These are phyloP conservation scores for Oncopodura yosiiana DNA, from an alignment of 1,140 invertebrate species.

Conservation along the genomic window DNA sequence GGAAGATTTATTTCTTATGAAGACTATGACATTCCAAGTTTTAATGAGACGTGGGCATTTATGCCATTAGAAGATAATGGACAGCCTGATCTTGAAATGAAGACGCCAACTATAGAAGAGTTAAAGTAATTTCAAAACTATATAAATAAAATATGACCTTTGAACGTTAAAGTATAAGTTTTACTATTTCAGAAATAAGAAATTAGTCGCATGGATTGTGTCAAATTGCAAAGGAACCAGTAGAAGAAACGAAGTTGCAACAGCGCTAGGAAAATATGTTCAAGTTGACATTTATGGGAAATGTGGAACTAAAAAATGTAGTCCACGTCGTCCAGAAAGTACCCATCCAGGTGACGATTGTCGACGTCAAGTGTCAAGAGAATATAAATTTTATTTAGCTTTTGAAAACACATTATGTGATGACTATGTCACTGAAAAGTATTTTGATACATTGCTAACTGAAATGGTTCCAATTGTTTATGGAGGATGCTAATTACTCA, in stretches of 20 bases:
- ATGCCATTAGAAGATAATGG: too few relatives aligned
- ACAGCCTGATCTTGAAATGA: slow-evolving; percentile 1
- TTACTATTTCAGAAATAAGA: slow-evolving; percentile 21
- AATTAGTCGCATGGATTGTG: slow-evolving; percentile 44
- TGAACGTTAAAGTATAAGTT: too few relatives aligned
- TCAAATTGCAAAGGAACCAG: slow-evolving; percentile 45
- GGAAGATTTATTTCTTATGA: too few relatives aligned
- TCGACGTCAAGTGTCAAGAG: slow-evolving; percentile 19
- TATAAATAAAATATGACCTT: neutral
- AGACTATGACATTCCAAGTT: too few relatives aligned
- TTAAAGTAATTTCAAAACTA: neutral
- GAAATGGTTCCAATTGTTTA: slow-evolving; percentile 36
- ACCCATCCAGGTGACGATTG: slow-evolving; percentile 4
- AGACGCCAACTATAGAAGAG: too few relatives aligned
- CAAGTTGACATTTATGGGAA: slow-evolving; percentile 48
- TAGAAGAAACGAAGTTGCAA: slow-evolving; percentile 43
- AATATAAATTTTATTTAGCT: slow-evolving; percentile 40
- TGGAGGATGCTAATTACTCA: too few relatives aligned
- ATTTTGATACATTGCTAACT: slow-evolving; percentile 22
- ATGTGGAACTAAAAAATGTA: slow-evolving; percentile 39
- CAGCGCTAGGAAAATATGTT: slow-evolving; percentile 43
- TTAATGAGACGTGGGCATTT: too few relatives aligned
- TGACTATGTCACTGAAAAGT: slow-evolving; percentile 43
- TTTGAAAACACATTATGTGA: slow-evolving; percentile 41
- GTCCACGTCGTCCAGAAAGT: neutral